Conservation (phyloP, 37 sponge, comb jelly and placozoan genomes). For the Mnemiopsis leidyi region DNA sequence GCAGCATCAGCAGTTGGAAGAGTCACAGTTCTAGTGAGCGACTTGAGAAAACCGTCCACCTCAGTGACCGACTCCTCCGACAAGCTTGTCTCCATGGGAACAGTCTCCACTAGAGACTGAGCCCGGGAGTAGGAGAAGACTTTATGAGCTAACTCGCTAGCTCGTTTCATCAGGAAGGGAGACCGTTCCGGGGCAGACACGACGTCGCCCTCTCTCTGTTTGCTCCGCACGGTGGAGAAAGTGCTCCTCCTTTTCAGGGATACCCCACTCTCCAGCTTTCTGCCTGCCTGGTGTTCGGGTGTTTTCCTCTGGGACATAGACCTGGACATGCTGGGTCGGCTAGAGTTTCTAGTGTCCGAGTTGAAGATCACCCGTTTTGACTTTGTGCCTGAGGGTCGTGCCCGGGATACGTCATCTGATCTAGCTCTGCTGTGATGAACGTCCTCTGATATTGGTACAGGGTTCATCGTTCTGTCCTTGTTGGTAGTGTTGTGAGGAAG, state of each 20-base stretch:
- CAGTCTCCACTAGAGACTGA: background rate
- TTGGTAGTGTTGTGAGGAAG: background rate
- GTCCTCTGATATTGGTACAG: background rate
- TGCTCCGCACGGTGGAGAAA: background rate
- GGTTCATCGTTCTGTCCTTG: background rate
- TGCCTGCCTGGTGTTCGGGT: background rate
- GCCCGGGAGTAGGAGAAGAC: background rate
- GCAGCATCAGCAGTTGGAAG: no score
- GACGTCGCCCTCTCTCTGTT: background rate
- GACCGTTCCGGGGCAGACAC: background rate
- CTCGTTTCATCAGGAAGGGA: conserved; percentile 4
- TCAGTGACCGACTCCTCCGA: background rate
- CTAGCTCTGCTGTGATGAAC: background rate
- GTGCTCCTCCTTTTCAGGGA: background rate
- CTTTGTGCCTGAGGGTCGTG: background rate
- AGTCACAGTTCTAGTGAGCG: background rate
- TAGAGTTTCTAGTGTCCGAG: background rate
- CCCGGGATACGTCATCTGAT: background rate
- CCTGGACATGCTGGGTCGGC: background rate
- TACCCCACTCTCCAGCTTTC: background rate
- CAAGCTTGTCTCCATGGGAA: background rate
- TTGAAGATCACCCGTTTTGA: background rate
- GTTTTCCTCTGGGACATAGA: background rate
- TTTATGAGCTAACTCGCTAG: conserved; percentile 14
- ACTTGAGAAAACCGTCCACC: background rate